phyloP scores from a whole-genome alignment of 2,113 vertebrate species.

The Oryzias curvinotus region DNA sequence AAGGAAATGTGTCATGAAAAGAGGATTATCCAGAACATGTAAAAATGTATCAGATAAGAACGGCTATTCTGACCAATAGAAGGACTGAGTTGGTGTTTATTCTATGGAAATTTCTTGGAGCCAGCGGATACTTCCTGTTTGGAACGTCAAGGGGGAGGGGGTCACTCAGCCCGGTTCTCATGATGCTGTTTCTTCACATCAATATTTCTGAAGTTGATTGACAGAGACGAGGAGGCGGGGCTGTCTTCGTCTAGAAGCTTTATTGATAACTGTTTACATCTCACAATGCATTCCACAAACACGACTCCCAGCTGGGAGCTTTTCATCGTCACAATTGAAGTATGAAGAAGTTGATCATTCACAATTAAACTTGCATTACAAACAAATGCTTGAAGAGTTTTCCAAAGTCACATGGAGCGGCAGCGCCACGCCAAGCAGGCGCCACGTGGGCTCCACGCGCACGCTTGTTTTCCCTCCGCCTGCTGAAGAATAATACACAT shows the following conservation, averaged over 20 bases:
- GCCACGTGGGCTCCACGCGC: constrained; percentile 85
- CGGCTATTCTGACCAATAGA: too few relatives aligned
- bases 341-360: constrained; percentile 85
- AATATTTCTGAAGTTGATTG: not conserved
- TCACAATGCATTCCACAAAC: constrained; percentile 99
- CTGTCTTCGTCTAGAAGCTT: constrained; percentile 89
- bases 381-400: constrained; percentile 78
- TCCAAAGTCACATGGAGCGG: constrained; percentile 81
- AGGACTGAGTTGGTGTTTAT: too few relatives aligned
- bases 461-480: constrained; percentile 53
- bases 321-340: constrained; percentile 83
- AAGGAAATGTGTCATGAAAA: too few relatives aligned
- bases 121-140: too few relatives aligned
- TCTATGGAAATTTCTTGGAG: too few relatives aligned
- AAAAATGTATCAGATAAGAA: too few relatives aligned
- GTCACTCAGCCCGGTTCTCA: too few relatives aligned
- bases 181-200: too few relatives aligned
- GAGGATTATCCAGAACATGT: too few relatives aligned
- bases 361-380: constrained; percentile 86
- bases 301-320: constrained; percentile 82
- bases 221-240: constrained; percentile 31
- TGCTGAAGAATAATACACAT: constrained; percentile 30
- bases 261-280: constrained; percentile 94
- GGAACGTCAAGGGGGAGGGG: too few relatives aligned
- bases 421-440: constrained; percentile 85